A percentile compares a stretch with the other conserved stretches of the same genome.
These are phyloP conservation scores for Actinia tenebrosa DNA, from an alignment of 64 coral and sea anemone genomes.

Conservation along the genomic window DNA sequence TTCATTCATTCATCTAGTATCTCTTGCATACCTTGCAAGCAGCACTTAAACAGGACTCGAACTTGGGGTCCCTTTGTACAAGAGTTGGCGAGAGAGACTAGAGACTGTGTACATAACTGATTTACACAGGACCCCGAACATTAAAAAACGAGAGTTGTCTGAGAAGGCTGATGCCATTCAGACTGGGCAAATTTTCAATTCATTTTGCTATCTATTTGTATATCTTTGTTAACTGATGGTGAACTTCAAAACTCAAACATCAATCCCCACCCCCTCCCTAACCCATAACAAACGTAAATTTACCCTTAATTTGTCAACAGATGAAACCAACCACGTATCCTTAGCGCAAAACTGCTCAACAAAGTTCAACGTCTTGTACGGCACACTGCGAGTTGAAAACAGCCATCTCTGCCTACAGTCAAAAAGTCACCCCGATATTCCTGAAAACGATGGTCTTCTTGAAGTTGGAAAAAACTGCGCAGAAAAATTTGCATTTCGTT, in stretches of 20 bases:
- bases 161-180: no score
- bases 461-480: background rate
- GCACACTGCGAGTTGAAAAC: background rate
- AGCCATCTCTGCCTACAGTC: background rate
- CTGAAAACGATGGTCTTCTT: background rate
- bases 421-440: background rate
- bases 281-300: background rate
- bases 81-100: background rate
- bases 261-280: background rate
- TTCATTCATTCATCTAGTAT: no score
- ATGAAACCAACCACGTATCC: background rate
- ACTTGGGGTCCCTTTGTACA: background rate
- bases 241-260: no score
- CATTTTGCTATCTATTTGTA: no score
- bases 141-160: no score
- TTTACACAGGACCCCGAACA: background rate
- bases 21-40: background rate
- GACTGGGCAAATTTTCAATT: no score
- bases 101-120: background rate
- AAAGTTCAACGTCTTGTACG: background rate
- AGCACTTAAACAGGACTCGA: background rate
- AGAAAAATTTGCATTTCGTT: background rate
- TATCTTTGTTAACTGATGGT: no score
- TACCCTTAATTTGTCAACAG: background rate
- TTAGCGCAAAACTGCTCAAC: background rate